Evolutionary conservation across 1,140 invertebrate genomes (phyloP).

Genomic region (Daktulosphaira vitifoliae): DNA sequence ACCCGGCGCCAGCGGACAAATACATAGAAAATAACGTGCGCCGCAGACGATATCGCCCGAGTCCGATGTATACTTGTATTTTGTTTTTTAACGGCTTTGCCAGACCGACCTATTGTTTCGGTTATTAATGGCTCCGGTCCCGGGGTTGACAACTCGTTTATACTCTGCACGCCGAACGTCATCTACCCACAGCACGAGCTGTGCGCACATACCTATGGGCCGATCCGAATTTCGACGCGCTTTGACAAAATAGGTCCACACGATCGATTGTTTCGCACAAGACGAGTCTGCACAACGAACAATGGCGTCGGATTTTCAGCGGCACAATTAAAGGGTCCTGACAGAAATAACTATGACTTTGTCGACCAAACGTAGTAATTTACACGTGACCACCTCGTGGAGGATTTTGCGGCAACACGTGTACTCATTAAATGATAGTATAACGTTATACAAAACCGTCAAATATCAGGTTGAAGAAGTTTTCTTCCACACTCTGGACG

Average conservation of each 20-base stretch:
- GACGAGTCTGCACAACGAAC: too few relatives aligned
- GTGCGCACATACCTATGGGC: background rate
- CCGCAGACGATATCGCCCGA: background rate
- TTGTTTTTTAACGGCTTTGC: conserved; percentile 12
- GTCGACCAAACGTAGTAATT: too few relatives aligned
- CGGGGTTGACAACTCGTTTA: conserved; percentile 26
- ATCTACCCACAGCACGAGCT: background rate
- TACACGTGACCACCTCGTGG: too few relatives aligned
- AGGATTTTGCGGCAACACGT: too few relatives aligned
- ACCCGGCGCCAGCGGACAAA: conserved; percentile 29
- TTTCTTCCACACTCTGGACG: too few relatives aligned
- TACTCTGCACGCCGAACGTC: background rate
- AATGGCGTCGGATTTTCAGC: too few relatives aligned
- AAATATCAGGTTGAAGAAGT: too few relatives aligned
- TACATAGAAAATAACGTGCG: background rate
- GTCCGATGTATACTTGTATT: too few relatives aligned
- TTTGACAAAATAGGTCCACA: background rate
- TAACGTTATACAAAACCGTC: too few relatives aligned
- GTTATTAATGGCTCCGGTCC: conserved; percentile 16
- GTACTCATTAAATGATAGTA: too few relatives aligned
- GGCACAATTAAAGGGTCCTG: too few relatives aligned
- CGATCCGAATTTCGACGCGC: background rate
- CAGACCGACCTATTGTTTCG: conserved; percentile 25
- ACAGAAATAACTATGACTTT: too few relatives aligned
- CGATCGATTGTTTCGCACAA: background rate